Base-by-base conservation (phyloP, 2,113 vertebrate genomes). In the Dicentrarchus labrax region DNA sequence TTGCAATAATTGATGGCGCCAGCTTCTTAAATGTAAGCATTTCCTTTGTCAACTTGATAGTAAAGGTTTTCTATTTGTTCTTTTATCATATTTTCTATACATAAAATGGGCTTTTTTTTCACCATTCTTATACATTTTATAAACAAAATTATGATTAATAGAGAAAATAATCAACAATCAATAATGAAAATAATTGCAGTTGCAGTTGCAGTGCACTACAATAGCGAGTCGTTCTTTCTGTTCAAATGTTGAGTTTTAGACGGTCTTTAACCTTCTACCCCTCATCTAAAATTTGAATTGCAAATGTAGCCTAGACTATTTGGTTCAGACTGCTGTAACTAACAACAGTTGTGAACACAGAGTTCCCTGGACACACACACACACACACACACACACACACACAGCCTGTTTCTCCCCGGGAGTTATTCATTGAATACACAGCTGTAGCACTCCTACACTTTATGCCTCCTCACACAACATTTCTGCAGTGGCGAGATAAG, bases 401-500 rank as follows among this genome's bases (percentile, higher is more conserved):
- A 57, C 6, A 36, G 65, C 72, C 36, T 59, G 62, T 66, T 82
- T 79, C 80, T 21, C 57, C 83, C 19, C 1, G 15, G 5, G 38
- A 69, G 64, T 75, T 66, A 64, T 78, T 85, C 66, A 72, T 61
- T 51, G 61, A 66, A 76, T 2, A 17, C 8, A 36, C 48, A 45
- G 68, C 75, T 61, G 75, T 9, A 36, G 12, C 57, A 61, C 24
- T 71, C 64, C 53, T 43, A 47, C 38, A 76, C 50, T 41, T 75
- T 85, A 77, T 69, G 64, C 76, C 73, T 76, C 53, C 76, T 87
- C 86, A 76, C 65, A 76, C 69, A 57, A 57, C 59, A 61, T 67
- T 72, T 83, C 85, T 91, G 90, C 80, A 61, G 61, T 5, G 45
- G 39, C 3, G 66, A 91, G 93, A 95, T 94, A 94, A 94, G 89